phyloP scores from a whole-genome alignment of 2,888 invertebrate genomes.

The Terebella lapidaria region DNA sequence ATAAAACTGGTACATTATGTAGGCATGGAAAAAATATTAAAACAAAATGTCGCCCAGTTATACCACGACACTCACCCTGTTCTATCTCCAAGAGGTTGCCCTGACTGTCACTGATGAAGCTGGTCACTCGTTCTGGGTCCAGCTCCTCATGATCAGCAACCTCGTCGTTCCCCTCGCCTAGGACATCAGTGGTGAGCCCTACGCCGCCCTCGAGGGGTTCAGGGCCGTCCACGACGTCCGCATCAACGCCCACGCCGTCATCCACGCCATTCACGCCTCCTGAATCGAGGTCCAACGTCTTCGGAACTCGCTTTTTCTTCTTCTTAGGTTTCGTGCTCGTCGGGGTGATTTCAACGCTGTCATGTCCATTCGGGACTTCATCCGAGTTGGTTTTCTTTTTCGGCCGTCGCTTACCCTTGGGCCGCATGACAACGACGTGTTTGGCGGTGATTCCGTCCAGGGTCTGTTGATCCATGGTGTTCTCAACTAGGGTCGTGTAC shows the following conservation, averaged over 20 bases:
- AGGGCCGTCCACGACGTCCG: no score
- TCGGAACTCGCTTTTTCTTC: background rate
- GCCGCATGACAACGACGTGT: background rate
- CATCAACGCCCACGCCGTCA: background rate
- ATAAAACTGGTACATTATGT: no score
- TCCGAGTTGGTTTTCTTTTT: background rate
- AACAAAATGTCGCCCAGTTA: no score
- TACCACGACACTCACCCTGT: constrained; percentile 3
- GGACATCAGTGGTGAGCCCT: no score
- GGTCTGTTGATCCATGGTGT: background rate
- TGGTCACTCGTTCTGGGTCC: background rate
- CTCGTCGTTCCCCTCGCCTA: background rate
- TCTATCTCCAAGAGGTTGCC: constrained; percentile 1
- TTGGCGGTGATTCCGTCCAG: background rate
- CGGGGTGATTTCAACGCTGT: background rate
- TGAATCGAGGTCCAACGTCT: background rate
- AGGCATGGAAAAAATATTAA: no score
- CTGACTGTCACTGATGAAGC: constrained; percentile 2
- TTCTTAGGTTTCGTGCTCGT: background rate
- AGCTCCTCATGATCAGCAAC: background rate
- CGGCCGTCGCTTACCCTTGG: background rate
- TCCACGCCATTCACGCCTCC: background rate
- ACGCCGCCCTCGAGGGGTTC: no score
- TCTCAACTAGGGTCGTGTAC: background rate
- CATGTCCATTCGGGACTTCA: background rate